Evolutionary conservation across 2,888 invertebrate genomes (phyloP), one percentile per base, ranked within the genome.

Genomic region (Ectemnius cavifrons): DNA sequence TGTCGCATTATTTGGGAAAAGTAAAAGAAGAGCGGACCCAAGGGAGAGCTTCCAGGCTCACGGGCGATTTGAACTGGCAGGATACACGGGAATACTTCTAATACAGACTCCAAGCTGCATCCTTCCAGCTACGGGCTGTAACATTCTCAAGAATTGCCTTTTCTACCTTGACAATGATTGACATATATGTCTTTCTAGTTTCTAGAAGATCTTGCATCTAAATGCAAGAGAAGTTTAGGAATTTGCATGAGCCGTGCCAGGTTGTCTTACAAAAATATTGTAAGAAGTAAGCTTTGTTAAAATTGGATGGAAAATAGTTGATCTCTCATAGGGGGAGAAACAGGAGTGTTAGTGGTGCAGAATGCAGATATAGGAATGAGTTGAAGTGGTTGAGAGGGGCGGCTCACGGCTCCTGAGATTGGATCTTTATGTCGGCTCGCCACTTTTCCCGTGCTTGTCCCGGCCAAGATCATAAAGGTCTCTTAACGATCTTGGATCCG

Each of bases 11-110:
- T 89, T 89, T 87, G 84, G 86, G 84, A 85, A 88, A 89, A 88
- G 88, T 89, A 89, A 90, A 89, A 89, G 89, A 89, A 88, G 89
- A 90, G 87, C 87, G 87, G 74, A 71, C 90, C 84, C 89, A 75
- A 75, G 90, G 89, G 37, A 37, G 90, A 89, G 77, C 77, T 76
- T 71, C 63, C 63, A 73, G 73, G 78, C 77, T 79, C 73, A 80
- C 80, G 69, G 78, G 16, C 85, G 86, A 89, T 87, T 82, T 82
- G 78, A 80, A 80, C 78, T 89, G 89, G 88, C 89, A 89, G 88
- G 77, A 81, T 87, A 89, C 89, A 89, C 81, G 88, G 74, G 87
- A 89, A 89, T 77, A 89, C 89, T 89, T 84, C 87, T 87, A 87
- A 87, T 87, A 83, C 79, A 82, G 85, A 87, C 83, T 65, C 70